Evolutionary conservation across 2,797 vertebrate species (phyloP).

Genomic region (Euphonia xanthogaster): DNA sequence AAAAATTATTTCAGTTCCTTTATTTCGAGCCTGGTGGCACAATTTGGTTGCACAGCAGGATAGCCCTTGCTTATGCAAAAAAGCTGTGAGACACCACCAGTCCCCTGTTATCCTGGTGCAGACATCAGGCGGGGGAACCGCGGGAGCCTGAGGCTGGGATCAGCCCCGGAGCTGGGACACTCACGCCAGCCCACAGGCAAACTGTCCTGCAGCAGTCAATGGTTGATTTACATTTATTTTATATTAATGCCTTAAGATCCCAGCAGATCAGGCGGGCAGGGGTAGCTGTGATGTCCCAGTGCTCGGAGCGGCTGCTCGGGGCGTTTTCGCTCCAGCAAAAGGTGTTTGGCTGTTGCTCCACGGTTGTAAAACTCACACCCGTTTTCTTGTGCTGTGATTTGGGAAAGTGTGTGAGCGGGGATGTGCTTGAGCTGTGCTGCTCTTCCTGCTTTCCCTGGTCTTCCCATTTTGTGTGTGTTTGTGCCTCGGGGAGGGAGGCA

Average conservation of each 20-base stretch:
- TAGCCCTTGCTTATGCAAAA: not conserved
- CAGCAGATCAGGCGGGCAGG: not conserved
- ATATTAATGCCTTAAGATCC: not conserved
- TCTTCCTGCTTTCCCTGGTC: not conserved
- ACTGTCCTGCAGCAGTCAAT: not conserved
- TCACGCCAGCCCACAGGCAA: not conserved
- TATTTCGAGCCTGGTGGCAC: not conserved
- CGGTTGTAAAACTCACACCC: not conserved
- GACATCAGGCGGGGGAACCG: not conserved
- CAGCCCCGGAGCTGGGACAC: not conserved
- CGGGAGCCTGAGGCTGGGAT: not conserved
- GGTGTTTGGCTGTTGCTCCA: not conserved
- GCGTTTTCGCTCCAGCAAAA: not conserved
- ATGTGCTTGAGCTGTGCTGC: not conserved
- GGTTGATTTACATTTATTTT: not conserved
- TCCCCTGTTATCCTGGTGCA: not conserved
- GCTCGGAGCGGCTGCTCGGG: not conserved
- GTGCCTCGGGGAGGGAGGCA: slow-evolving; percentile 3
- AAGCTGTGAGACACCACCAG: not conserved
- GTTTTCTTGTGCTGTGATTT: not conserved
- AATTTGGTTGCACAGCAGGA: not conserved
- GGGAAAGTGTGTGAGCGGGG: not conserved
- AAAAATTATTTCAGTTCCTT: not conserved
- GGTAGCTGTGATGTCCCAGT: not conserved
- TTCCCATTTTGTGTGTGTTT: not conserved